phyloP scores from a whole-genome alignment of 2,113 vertebrate species.

The Leptodactylus fuscus region DNA sequence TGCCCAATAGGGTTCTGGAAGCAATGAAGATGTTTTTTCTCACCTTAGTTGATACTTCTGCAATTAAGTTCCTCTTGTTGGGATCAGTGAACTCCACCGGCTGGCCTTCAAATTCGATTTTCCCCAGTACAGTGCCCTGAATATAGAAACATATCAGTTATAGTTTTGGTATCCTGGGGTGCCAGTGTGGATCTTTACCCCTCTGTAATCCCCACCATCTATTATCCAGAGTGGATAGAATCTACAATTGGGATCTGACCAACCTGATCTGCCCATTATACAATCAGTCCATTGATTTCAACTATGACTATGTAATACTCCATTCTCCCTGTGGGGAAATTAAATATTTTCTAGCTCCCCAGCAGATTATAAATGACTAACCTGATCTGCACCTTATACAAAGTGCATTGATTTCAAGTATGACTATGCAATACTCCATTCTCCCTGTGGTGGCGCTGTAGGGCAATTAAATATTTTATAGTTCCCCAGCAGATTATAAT shows the following conservation, averaged over 20 bases:
- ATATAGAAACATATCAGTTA: slow-evolving; percentile 59
- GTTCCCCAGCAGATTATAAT: not conserved
- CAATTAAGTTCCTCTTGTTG: slow-evolving; percentile 87
- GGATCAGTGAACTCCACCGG: slow-evolving; percentile 86
- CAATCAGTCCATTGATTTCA: too few species aligned
- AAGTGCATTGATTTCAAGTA: not conserved
- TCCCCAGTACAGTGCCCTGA: slow-evolving; percentile 90
- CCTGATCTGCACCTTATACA: too few species aligned
- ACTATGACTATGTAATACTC: too few species aligned
- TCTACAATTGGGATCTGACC: too few species aligned
- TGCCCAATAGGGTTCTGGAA: not conserved
- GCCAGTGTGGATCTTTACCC: not conserved
- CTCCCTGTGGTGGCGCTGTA: not conserved
- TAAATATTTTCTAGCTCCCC: too few species aligned
- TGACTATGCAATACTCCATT: not conserved
- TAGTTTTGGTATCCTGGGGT: not conserved
- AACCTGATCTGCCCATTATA: too few species aligned
- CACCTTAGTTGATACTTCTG: slow-evolving; percentile 95
- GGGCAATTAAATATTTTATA: not conserved
- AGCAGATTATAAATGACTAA: too few species aligned
- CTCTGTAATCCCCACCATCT: too few species aligned
- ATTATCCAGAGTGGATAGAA: too few species aligned
- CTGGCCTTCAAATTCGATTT: slow-evolving; percentile 96
- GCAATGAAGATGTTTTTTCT: slow-evolving; percentile 63
- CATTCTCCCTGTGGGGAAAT: too few species aligned